phyloP scores from a whole-genome alignment of 2,888 invertebrate genomes.

The Barypeithes pellucidus region DNA sequence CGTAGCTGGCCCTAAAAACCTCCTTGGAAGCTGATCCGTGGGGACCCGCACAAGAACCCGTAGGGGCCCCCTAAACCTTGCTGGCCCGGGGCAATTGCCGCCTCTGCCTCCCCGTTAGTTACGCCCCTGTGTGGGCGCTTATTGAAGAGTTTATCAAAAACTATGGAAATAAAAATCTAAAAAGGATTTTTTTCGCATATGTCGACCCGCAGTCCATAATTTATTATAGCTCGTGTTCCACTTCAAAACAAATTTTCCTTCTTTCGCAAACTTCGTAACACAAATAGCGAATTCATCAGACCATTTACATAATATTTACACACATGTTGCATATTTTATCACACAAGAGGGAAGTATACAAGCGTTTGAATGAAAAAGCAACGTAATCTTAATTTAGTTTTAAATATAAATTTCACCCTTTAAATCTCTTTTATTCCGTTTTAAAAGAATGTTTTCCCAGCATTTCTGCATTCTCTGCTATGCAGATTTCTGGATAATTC shows the following conservation, averaged over 20 bases:
- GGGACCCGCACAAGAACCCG: too few relatives aligned
- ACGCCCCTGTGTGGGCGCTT: too few relatives aligned
- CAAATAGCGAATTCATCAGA: conserved; percentile 31
- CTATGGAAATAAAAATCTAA: too few relatives aligned
- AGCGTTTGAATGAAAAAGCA: conserved; percentile 23
- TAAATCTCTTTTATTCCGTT: conserved; percentile 26
- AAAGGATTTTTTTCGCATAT: too few relatives aligned
- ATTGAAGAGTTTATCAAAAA: too few relatives aligned
- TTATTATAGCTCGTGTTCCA: neutral
- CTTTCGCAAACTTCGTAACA: conserved; percentile 27
- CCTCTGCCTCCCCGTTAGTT: too few relatives aligned
- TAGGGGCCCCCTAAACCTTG: too few relatives aligned
- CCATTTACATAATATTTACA: conserved; percentile 46
- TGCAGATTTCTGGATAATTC: neutral
- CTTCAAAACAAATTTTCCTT: conserved; percentile 27
- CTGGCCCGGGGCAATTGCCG: too few relatives aligned
- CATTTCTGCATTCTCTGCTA: neutral
- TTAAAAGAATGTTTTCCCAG: conserved; percentile 14
- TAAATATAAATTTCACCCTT: conserved; percentile 32
- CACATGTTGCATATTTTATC: conserved; percentile 33
- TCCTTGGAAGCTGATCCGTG: too few relatives aligned
- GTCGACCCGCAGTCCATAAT: too few relatives aligned
- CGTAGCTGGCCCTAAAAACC: too few relatives aligned
- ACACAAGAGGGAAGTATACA: conserved; percentile 31
- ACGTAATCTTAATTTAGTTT: conserved; percentile 35